Conservation (phyloP, 2,113 vertebrate species). For the Pachycephala philippinensis region DNA sequence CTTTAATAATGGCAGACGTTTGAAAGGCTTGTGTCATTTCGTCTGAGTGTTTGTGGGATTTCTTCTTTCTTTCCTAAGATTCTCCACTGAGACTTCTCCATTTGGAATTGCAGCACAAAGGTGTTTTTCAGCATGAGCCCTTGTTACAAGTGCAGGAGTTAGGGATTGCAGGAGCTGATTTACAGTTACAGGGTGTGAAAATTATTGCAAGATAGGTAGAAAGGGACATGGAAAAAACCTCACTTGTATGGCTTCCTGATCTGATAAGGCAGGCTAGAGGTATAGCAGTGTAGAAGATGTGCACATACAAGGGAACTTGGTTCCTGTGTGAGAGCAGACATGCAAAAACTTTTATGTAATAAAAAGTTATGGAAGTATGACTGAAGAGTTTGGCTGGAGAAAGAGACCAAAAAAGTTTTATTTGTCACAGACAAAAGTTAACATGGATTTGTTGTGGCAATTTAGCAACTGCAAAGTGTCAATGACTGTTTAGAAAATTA, state of each 20-base stretch:
- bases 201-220: background rate
- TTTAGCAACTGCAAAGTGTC: background rate
- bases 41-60: background rate
- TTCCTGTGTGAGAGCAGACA: background rate
- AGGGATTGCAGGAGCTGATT: background rate
- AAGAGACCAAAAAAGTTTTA: background rate
- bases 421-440: background rate
- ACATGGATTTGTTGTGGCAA: background rate
- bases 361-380: background rate
- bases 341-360: background rate
- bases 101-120: background rate
- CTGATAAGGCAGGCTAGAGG: background rate
- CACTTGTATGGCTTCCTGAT: background rate
- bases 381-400: background rate
- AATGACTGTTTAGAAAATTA: background rate
- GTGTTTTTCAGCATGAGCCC: background rate
- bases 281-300: background rate
- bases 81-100: background rate
- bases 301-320: background rate
- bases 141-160: background rate
- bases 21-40: background rate
- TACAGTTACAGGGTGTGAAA: background rate
- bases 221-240: background rate
- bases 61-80: background rate
- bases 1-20: background rate